These are phyloP conservation scores for Astreopora myriophthalma DNA, from an alignment of 64 coral and sea anemone genomes.

Conservation along the genomic window DNA sequence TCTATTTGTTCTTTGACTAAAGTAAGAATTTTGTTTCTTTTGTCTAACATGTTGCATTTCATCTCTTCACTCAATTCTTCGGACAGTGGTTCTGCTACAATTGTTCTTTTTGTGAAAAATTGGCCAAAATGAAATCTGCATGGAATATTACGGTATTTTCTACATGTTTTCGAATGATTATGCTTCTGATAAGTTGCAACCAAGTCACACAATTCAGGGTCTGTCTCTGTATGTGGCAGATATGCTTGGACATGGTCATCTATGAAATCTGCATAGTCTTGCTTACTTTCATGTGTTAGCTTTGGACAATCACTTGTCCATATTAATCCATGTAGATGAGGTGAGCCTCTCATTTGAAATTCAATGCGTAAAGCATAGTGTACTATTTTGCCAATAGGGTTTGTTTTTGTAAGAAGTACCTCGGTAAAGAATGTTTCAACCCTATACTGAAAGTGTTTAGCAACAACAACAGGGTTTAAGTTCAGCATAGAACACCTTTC, in stretches of 20 bases:
- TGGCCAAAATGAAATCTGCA: constrained; percentile 71
- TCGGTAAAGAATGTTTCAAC: constrained; percentile 57
- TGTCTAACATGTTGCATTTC: constrained; percentile 22
- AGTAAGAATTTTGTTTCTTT: constrained; percentile 44
- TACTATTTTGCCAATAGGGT: constrained; percentile 43
- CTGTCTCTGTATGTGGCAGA: constrained; percentile 31
- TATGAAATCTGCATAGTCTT: constrained; percentile 59
- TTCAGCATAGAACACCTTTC: constrained; percentile 53
- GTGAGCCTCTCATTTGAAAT: constrained; percentile 67
- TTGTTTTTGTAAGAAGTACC: constrained; percentile 23
- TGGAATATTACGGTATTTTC: constrained; percentile 56
- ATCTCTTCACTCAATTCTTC: constrained; percentile 37
- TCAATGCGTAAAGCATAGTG: constrained; percentile 52
- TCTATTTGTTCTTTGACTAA: constrained; percentile 57
- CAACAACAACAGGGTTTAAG: constrained; percentile 47
- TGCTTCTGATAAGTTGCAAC: constrained; percentile 66
- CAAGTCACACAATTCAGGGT: constrained; percentile 40
- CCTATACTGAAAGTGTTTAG: constrained; percentile 65
- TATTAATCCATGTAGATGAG: constrained; percentile 68
- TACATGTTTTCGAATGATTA: constrained; percentile 65
- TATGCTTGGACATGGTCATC: constrained; percentile 38
- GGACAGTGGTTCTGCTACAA: constrained; percentile 54
- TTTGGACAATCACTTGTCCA: constrained; percentile 42
- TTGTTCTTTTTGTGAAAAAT: constrained; percentile 64
- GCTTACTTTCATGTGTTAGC: constrained; percentile 33